Conservation (phyloP, 2,113 vertebrate genomes). For the Xenopus borealis region DNA sequence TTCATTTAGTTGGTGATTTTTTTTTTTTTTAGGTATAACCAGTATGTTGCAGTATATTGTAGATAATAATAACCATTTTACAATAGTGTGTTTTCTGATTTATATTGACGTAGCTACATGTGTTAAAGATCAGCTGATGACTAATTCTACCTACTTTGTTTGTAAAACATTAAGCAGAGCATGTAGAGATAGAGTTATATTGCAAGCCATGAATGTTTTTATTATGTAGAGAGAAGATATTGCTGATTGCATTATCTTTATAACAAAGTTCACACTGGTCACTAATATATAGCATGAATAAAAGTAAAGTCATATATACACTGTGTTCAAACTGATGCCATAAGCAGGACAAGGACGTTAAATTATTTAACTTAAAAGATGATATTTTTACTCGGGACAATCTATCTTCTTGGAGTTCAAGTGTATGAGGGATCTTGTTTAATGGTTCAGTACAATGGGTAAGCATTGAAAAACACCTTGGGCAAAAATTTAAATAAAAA, state of each 20-base stretch:
- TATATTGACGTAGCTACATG: too few species aligned
- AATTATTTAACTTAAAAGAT: not conserved
- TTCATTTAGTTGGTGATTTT: too few species aligned
- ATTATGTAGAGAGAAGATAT: not conserved
- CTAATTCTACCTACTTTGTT: too few species aligned
- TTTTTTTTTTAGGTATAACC: too few species aligned
- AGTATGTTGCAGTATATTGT: too few species aligned
- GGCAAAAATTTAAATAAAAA: too few species aligned
- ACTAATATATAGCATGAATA: not conserved
- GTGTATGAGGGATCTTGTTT: not conserved
- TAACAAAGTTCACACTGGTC: not conserved
- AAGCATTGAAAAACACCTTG: not conserved
- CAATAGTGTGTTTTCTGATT: too few species aligned
- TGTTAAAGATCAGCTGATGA: too few species aligned
- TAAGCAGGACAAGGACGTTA: not conserved
- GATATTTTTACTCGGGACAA: not conserved
- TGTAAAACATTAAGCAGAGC: too few species aligned
- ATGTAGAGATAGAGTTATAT: too few species aligned
- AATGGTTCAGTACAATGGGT: constrained; percentile 19
- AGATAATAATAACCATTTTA: too few species aligned
- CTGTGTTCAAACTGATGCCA: not conserved
- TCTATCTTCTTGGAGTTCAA: constrained; percentile 1
- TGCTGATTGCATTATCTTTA: not conserved
- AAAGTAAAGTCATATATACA: not conserved
- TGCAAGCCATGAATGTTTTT: too few species aligned